A percentile compares a stretch with the other conserved stretches of the same genome.
These are phyloP conservation scores for Peromyscus polionotus DNA, from an alignment of 2,113 vertebrate genomes.

Conservation along the genomic window DNA sequence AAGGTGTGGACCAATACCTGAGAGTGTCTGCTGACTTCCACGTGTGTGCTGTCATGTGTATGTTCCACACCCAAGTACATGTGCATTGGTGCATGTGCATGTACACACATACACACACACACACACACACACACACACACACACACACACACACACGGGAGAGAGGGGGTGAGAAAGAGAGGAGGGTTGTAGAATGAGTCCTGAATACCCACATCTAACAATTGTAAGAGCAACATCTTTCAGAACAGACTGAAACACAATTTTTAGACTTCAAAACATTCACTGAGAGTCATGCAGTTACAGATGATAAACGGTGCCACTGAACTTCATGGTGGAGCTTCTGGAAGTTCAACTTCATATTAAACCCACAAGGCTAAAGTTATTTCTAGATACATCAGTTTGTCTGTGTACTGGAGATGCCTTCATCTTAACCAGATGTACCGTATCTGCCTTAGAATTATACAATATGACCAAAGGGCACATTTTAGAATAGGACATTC, in stretches of 20 bases:
- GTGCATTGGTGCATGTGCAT: background rate
- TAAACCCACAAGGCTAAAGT: background rate
- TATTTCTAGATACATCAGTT: background rate
- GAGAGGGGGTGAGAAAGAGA: too few relatives aligned
- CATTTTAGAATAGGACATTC: background rate
- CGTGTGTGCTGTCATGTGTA: background rate
- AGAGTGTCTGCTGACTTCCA: background rate
- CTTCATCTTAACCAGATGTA: background rate
- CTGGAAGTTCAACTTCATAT: slow-evolving; percentile 2
- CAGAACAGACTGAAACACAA: background rate
- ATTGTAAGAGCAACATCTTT: background rate
- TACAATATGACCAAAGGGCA: background rate
- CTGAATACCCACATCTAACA: background rate
- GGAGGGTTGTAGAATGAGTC: background rate
- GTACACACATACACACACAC: background rate
- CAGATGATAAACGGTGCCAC: background rate
- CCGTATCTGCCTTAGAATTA: background rate
- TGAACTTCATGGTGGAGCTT: background rate
- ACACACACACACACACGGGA: background rate
- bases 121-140: background rate
- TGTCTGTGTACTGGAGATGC: background rate
- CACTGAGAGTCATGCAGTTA: background rate
- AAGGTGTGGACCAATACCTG: background rate
- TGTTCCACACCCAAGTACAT: background rate
- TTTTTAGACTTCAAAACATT: background rate